Evolutionary conservation across 2,797 vertebrate genomes (phyloP).

Genomic region (Paratrypauchen microcephalus): DNA sequence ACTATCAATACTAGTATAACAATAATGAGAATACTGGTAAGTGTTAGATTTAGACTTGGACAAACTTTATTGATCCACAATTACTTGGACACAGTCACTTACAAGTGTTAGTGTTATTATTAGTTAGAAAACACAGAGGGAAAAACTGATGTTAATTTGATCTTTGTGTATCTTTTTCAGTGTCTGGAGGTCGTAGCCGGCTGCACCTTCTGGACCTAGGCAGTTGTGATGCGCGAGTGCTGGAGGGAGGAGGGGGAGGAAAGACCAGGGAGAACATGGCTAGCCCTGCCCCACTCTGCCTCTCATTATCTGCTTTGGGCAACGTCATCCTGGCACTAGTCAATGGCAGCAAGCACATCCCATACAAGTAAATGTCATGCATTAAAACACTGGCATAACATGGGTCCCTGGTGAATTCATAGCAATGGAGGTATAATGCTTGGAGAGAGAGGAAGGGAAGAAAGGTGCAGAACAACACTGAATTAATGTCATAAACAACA

Average conservation of each 20-base stretch:
- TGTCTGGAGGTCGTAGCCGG: constrained; percentile 97
- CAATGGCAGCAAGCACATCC: constrained; percentile 98
- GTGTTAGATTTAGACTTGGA: no score
- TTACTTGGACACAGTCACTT: no score
- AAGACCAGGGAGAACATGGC: constrained; percentile 84
- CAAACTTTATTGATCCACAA: no score
- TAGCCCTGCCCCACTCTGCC: constrained; percentile 84
- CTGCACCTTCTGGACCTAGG: constrained; percentile 96
- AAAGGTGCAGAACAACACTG: constrained; percentile 19
- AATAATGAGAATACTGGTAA: no score
- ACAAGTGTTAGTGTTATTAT: no score
- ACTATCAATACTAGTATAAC: no score
- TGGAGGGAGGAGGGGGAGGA: constrained; percentile 53
- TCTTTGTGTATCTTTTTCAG: constrained; percentile 57
- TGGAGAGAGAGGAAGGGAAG: constrained; percentile 17
- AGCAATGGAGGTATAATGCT: constrained; percentile 10
- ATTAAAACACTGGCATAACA: constrained; percentile 11
- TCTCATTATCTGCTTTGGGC: constrained; percentile 93
- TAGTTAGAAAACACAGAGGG: neutral
- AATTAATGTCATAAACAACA: constrained; percentile 65
- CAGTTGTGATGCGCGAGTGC: constrained; percentile 88
- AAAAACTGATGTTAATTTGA: neutral
- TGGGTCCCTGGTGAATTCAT: constrained; percentile 4
- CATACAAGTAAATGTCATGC: constrained; percentile 87
- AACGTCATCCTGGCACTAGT: constrained; percentile 97